Evolutionary conservation across 2,888 invertebrate genomes (phyloP), one percentile per base, ranked within the genome.

Genomic region (Epiperipatus broadwayi): DNA sequence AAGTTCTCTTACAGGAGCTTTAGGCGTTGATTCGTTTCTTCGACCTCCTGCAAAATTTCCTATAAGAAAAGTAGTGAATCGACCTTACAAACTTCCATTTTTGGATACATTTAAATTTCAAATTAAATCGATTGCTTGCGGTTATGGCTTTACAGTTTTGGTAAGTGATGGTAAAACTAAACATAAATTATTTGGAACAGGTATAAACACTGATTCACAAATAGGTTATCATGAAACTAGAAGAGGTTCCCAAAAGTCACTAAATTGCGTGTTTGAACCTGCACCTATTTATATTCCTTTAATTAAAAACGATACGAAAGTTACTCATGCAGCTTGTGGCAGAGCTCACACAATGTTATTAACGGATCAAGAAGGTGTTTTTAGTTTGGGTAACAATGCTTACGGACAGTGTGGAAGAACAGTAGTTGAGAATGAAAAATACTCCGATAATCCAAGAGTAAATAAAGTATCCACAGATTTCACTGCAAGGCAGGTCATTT

Each of bases 381-480:
- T 75, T 54, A 71, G 77, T 12, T 59, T 89, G 39, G 93, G 93
- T 1, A 85, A 85, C 58, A 95, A 95, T 60, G 70, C 78, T 0
- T 85, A 79, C 54, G 93, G 93, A 0, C 93, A 93, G 56, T 93
- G 93, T 57, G 91, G 85, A 0, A 65, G 89, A 37, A 68, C 68
- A 39, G 71, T 87, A 41, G 71, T 83, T 44, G 57, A 68, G 3
- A 67, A 74, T 41, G 89, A 91, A 57, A 65, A 75, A 38, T 85
- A 80, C 50, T 5, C 12, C 16, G 5, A 33, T 15, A 8, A 14
- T 10, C n/a, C n/a, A n/a, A n/a, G n/a, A n/a, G n/a, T n/a, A n/a
- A n/a, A n/a, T n/a, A n/a, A n/a, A n/a, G n/a, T n/a, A 71, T 84
- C 36, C 60, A 65, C 34, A 61, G 64, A n/a, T n/a, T n/a, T n/a